Percentiles rank a stretch among this genome's conserved stretches.
These are phyloP conservation scores for Bombycilla garrulus DNA, from an alignment of 2,113 vertebrate species.

Conservation along the genomic window DNA sequence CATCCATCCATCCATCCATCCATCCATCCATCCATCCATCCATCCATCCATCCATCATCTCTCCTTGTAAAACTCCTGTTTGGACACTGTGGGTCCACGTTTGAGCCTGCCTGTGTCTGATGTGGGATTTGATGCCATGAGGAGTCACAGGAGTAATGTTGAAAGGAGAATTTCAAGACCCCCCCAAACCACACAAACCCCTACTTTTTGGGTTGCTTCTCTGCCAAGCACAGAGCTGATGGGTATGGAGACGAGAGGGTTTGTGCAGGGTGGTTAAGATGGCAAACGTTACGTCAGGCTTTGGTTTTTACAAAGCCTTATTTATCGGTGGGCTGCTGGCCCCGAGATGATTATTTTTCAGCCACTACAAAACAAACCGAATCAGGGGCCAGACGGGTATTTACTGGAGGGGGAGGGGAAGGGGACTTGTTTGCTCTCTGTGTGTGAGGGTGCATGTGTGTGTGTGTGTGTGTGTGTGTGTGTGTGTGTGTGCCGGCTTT, in stretches of 20 bases:
- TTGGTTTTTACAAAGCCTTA: background rate
- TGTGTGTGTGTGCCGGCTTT: background rate
- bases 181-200: background rate
- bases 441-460: background rate
- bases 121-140: background rate
- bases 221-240: background rate
- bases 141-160: background rate
- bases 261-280: background rate
- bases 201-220: background rate
- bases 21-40: background rate
- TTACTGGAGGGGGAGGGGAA: slow-evolving; percentile 46
- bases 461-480: background rate
- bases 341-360: slow-evolving; percentile 55
- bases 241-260: background rate
- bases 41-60: background rate
- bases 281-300: background rate
- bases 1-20: background rate
- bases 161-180: background rate
- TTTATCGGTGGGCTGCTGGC: background rate
- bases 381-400: slow-evolving; percentile 43
- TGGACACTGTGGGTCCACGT: background rate
- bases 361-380: slow-evolving; percentile 44
- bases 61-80: background rate
- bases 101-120: background rate
- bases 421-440: slow-evolving; percentile 38